Conservation (phyloP, 92 coral and sea anemone genomes). For the Umimayanthus kanabou region DNA sequence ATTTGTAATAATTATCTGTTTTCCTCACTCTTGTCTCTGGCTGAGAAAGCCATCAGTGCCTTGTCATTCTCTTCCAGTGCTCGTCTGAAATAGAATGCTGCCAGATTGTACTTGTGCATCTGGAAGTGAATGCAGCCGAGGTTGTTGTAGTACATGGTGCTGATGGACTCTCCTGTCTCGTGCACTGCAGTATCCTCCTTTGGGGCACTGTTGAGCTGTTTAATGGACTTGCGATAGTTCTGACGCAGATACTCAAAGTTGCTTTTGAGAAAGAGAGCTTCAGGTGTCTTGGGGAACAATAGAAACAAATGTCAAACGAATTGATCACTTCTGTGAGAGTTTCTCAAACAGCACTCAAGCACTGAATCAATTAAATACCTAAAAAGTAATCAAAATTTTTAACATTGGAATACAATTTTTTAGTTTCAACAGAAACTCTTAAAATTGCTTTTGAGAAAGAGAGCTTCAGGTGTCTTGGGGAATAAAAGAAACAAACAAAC, state of each 20-base stretch:
- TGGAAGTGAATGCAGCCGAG: slow-evolving; percentile 98
- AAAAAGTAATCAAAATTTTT: too few relatives aligned
- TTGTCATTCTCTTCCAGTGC: slow-evolving; percentile 71
- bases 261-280: slow-evolving; percentile 92
- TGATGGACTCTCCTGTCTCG: slow-evolving; percentile 80
- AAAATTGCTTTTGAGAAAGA: too few relatives aligned
- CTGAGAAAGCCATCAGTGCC: too few relatives aligned
- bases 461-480: too few relatives aligned
- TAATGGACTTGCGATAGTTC: slow-evolving; percentile 92
- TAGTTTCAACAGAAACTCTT: too few relatives aligned
- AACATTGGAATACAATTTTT: too few relatives aligned
- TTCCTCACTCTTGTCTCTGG: too few relatives aligned
- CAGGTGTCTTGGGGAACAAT: slow-evolving; percentile 62
- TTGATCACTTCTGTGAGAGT: background rate
- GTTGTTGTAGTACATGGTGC: slow-evolving; percentile 96
- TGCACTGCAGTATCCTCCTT: slow-evolving; percentile 65
- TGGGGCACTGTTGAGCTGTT: slow-evolving; percentile 93
- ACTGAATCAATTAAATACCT: too few relatives aligned
- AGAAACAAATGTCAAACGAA: background rate
- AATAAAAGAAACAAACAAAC: too few relatives aligned
- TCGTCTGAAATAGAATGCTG: slow-evolving; percentile 93
- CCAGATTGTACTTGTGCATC: slow-evolving; percentile 94
- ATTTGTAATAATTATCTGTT: too few relatives aligned
- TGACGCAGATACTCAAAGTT: slow-evolving; percentile 97
- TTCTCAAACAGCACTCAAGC: slow-evolving; percentile 5